phyloP scores from a whole-genome alignment of 1,140 invertebrate species.

The Halyomorpha halys region DNA sequence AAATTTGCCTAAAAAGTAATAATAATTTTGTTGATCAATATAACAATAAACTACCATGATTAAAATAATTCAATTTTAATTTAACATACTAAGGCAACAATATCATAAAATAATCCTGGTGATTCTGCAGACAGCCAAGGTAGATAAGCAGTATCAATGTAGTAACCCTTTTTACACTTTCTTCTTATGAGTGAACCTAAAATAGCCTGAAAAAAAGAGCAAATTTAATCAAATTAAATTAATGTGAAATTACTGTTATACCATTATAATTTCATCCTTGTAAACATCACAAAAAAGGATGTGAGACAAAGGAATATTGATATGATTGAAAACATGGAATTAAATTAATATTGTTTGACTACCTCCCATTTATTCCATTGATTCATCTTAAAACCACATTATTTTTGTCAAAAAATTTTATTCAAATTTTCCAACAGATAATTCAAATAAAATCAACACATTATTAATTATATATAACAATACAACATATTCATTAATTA shows the following conservation, averaged over 20 bases:
- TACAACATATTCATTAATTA: no score
- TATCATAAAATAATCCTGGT: background rate
- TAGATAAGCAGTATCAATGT: slow-evolving; percentile 2
- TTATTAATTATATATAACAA: no score
- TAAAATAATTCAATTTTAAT: slow-evolving; percentile 1
- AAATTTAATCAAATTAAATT: background rate
- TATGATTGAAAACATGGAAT: background rate
- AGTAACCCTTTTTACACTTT: background rate
- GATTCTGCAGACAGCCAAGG: slow-evolving; percentile 13
- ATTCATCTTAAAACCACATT: no score
- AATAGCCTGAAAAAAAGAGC: background rate
- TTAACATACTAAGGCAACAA: background rate
- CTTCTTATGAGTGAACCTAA: background rate
- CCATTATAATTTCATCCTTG: background rate
- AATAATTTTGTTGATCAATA: background rate
- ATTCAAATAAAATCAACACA: no score
- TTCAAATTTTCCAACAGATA: no score
- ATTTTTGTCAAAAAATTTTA: no score
- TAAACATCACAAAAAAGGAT: background rate
- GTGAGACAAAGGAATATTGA: background rate
- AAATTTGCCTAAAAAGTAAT: background rate
- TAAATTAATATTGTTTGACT: no score
- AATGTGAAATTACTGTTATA: background rate
- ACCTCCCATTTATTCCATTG: no score
- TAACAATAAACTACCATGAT: background rate